Conservation (phyloP, 2,113 vertebrate genomes). For the Caranx ignobilis region DNA sequence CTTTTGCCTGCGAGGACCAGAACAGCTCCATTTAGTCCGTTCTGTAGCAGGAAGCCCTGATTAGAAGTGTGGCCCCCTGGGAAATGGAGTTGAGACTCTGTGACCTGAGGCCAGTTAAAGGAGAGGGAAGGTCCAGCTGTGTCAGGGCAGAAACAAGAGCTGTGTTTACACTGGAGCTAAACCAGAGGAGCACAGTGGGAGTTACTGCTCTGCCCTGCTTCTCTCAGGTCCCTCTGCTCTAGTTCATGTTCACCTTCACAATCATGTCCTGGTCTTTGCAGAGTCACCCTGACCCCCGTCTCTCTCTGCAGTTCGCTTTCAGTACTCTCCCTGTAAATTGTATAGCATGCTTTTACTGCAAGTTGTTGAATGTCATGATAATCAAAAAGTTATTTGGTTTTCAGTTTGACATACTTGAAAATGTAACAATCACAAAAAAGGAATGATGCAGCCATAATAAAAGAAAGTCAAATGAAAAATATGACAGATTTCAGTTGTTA, state of each 20-base stretch:
- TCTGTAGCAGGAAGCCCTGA: conserved; percentile 75
- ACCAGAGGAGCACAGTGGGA: conserved; percentile 65
- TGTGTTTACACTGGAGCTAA: conserved; percentile 74
- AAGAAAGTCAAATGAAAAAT: too few species aligned
- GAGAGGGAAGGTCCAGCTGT: conserved; percentile 72
- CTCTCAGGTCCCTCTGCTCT: conserved; percentile 53
- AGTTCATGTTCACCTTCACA: conserved; percentile 51
- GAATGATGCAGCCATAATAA: too few species aligned
- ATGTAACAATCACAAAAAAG: too few species aligned
- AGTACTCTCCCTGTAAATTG: background rate
- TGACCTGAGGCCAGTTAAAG: conserved; percentile 65
- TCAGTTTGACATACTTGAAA: background rate
- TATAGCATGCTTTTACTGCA: background rate
- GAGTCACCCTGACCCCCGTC: conserved; percentile 25
- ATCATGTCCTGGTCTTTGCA: conserved; percentile 30
- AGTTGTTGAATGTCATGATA: background rate
- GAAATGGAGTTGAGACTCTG: conserved; percentile 67
- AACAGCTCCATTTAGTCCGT: conserved; percentile 55
- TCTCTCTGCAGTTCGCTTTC: conserved; percentile 12
- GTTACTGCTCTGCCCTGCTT: conserved; percentile 43
- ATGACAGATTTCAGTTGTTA: too few species aligned
- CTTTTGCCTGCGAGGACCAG: conserved; percentile 23
- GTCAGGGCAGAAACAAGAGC: conserved; percentile 75
- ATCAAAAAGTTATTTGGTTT: background rate
- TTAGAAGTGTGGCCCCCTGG: conserved; percentile 69